Evolutionary conservation across 2,797 vertebrate genomes (phyloP).

Genomic region (Pangasius macronema): DNA sequence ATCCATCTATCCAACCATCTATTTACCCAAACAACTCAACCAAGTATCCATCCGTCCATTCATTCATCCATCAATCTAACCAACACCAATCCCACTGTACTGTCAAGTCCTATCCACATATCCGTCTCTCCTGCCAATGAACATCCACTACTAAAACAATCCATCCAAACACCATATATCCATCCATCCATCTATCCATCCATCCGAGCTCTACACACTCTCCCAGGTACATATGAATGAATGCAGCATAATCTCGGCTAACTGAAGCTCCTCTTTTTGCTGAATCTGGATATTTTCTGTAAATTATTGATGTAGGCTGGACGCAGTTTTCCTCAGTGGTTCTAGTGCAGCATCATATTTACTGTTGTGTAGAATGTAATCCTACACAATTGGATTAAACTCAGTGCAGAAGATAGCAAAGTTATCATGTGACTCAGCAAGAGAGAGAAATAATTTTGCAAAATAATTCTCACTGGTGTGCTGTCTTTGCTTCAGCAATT

Average conservation of each 20-base stretch:
- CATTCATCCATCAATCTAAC: not conserved
- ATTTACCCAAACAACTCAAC: not conserved
- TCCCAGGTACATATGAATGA: not conserved
- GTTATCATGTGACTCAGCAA: not conserved
- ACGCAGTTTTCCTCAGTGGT: not conserved
- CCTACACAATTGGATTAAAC: not conserved
- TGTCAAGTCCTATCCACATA: not conserved
- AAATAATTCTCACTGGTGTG: not conserved
- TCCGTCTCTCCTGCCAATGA: too few relatives aligned
- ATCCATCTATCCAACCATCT: not conserved
- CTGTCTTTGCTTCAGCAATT: not conserved
- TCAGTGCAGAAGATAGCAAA: not conserved
- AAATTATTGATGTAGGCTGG: not conserved
- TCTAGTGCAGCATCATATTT: not conserved
- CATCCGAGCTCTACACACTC: not conserved
- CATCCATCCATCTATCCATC: not conserved
- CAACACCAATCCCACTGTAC: not conserved
- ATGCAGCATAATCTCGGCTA: not conserved
- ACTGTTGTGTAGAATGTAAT: not conserved
- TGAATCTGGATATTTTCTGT: not conserved
- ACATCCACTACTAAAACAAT: not conserved
- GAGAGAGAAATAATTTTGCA: not conserved
- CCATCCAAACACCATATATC: not conserved
- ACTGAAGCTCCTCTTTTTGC: not conserved
- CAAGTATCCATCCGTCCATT: not conserved